Base-by-base conservation (phyloP, 2,888 invertebrate species). In the Tetheella fluctuosa region DNA sequence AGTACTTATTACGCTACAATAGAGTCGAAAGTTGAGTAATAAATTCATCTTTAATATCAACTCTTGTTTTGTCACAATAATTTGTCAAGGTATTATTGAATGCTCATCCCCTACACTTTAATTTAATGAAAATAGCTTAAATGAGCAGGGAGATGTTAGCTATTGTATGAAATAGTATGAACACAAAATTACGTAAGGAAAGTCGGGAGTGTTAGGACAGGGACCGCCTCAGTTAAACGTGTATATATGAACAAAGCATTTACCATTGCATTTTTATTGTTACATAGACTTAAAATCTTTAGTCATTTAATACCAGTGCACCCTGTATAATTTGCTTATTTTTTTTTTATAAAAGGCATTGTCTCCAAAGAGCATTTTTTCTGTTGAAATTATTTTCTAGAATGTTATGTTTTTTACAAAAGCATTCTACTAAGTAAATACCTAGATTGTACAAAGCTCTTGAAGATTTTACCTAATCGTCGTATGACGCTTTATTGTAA, bases 221-320 rank as follows among this genome's bases (percentile, higher is more conserved):
- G n/a, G 17, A 48, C 10, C 20, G 48, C 48, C 42, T 42, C 42
- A 42, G 42, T 42, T 17, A 7, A 42, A 42, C 2, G 8, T 20
- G 3, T 15, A 3, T 48, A 1, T 12, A 12, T 7, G 17, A 42
- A 42, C 17, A n/a, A 34, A 67, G 77, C 74, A 77, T 77, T 79
- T 78, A 76, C 59, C 34, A 60, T 28, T 67, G 80, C 81, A 81
- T 81, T 81, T 81, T 81, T 80, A 80, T 64, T 59, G 53, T 59
- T 67, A 64, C 56, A 67, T 68, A 67, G 58, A 54, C 61, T 52
- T 10, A 34, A 34, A 54, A 60, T 57, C 10, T 17, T 17, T 42
- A 17, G 17, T 48, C 1, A 10, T 10, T 48, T 20, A 20, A 48
- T 42, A 48, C 48, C 48, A 48, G 48, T 48, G 48, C 48, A 48